phyloP scores from a whole-genome alignment of 2,113 vertebrate genomes.

The Gymnocephalus cernua region DNA sequence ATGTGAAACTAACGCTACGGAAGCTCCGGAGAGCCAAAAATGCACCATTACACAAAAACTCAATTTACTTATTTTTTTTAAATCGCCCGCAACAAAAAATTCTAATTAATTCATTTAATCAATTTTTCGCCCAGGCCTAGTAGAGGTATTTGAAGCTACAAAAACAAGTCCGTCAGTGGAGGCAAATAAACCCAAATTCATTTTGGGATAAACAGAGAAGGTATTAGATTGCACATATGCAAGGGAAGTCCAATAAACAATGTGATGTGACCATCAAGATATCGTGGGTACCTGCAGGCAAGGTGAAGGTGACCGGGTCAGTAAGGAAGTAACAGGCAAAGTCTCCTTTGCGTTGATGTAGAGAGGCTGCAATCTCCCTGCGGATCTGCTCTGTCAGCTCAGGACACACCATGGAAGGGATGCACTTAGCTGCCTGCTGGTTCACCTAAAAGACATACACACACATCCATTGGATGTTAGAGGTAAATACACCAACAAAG shows the following conservation, averaged over 20 bases:
- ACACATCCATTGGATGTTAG: background rate
- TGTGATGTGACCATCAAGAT: background rate
- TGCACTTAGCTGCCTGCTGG: constrained; percentile 96
- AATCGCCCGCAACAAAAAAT: no score
- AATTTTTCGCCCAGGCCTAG: no score
- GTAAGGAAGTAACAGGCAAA: constrained; percentile 97
- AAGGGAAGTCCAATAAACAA: background rate
- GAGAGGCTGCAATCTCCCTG: constrained; percentile 93
- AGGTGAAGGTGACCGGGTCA: constrained; percentile 95
- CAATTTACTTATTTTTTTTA: no score
- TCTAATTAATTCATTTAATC: no score
- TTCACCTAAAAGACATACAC: constrained; percentile 85
- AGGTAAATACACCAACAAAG: background rate
- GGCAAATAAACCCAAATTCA: background rate
- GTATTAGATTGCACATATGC: background rate
- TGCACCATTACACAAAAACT: no score
- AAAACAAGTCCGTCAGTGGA: background rate
- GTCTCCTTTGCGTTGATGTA: constrained; percentile 97
- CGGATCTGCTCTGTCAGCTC: constrained; percentile 98
- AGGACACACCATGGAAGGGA: constrained; percentile 97
- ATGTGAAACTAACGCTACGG: no score
- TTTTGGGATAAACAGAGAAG: background rate
- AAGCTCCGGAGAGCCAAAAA: no score
- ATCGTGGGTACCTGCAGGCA: constrained; percentile 90
- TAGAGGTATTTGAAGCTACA: background rate